These are phyloP conservation scores for Leptinotarsa haldemani DNA, from an alignment of 2,888 invertebrate species.

Conservation along the genomic window DNA sequence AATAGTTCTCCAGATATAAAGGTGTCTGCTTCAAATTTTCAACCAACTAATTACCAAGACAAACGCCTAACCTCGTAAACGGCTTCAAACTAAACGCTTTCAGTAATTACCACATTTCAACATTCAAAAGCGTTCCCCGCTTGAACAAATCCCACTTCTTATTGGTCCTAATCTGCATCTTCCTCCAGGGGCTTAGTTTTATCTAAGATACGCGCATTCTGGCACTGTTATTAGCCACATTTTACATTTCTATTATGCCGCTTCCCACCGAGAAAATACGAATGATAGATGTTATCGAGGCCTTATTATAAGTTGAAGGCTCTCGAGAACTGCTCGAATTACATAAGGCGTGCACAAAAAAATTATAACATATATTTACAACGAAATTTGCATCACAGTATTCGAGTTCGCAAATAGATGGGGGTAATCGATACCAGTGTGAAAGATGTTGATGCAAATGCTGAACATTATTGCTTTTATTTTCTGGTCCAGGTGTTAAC, in stretches of 20 bases:
- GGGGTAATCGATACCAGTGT: conserved; percentile 20
- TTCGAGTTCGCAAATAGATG: background rate
- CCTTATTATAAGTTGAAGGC: conserved; percentile 19
- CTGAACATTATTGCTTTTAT: background rate
- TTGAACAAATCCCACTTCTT: conserved; percentile 18
- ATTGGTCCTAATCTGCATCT: conserved; percentile 25
- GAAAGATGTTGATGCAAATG: conserved; percentile 13
- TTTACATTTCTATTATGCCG: conserved; percentile 28
- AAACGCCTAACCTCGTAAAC: background rate
- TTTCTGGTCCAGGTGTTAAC: conserved; percentile 2
- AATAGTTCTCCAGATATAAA: no score
- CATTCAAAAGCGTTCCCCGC: conserved; percentile 18
- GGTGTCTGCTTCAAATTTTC: no score
- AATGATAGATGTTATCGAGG: conserved; percentile 12
- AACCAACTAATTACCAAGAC: no score
- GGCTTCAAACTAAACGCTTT: background rate
- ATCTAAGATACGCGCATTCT: conserved; percentile 20
- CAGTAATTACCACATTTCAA: conserved; percentile 9
- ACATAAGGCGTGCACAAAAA: conserved; percentile 22
- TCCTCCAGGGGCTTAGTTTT: conserved; percentile 10
- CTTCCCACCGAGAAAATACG: conserved; percentile 5
- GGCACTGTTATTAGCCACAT: conserved; percentile 24
- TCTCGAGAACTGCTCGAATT: conserved; percentile 13
- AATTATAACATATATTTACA: background rate
- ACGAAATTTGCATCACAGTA: conserved; percentile 21